Percentiles rank a stretch among this genome's conserved stretches.
phyloP scores from a whole-genome alignment of 2,888 invertebrate species.

The Agonum fuliginosum region DNA sequence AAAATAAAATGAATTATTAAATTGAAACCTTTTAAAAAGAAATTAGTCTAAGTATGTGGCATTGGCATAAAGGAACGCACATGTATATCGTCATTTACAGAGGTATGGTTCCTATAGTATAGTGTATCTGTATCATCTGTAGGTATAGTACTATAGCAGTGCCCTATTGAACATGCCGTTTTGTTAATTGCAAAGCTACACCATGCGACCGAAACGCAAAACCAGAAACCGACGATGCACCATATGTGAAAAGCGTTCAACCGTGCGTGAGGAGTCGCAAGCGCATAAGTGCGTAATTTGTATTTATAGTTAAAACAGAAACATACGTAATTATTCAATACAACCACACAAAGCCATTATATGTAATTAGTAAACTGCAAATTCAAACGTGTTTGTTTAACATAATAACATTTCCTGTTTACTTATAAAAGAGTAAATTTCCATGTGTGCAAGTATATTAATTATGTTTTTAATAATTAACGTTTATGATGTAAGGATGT shows the following conservation, averaged over 20 bases:
- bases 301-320: conserved; percentile 44
- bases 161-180: conserved; percentile 6
- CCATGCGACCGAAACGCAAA: not conserved
- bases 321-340: conserved; percentile 45
- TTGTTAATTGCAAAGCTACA: conserved; percentile 42
- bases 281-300: conserved; percentile 43
- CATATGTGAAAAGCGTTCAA: conserved; percentile 42
- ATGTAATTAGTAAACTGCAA: conserved; percentile 43
- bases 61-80: no score
- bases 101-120: no score
- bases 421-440: conserved; percentile 45
- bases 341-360: conserved; percentile 33
- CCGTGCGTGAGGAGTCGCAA: conserved; percentile 45
- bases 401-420: conserved; percentile 34
- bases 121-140: no score
- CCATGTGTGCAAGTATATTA: conserved; percentile 18
- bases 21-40: no score
- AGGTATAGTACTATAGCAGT: no score
- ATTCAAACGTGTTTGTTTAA: conserved; percentile 36
- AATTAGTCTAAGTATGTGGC: no score
- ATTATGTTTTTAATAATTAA: conserved; percentile 30
- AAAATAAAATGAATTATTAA: no score
- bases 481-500: not conserved
- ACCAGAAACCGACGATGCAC: conserved; percentile 7
- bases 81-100: no score